Percentiles rank a stretch among this genome's conserved stretches.
These are phyloP conservation scores for Anthoscopus minutus DNA, from an alignment of 2,113 vertebrate genomes.

Conservation along the genomic window DNA sequence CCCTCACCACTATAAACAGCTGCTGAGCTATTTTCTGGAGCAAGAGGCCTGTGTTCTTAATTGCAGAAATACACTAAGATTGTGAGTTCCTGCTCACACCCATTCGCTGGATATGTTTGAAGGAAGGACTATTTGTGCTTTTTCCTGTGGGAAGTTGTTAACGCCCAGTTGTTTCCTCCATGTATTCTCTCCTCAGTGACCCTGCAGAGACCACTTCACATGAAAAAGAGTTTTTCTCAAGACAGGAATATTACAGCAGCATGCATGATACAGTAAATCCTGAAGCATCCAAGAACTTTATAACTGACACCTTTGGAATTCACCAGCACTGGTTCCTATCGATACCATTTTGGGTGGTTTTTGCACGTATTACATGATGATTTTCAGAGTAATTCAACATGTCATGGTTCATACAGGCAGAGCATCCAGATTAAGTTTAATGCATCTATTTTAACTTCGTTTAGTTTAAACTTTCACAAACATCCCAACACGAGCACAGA, in stretches of 20 bases:
- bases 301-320: neutral
- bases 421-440: neutral
- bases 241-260: neutral
- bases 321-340: neutral
- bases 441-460: neutral
- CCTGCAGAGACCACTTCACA: neutral
- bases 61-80: neutral
- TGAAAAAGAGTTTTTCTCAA: neutral
- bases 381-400: neutral
- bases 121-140: neutral
- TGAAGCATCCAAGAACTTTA: neutral
- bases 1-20: neutral
- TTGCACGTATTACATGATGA: neutral
- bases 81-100: neutral
- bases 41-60: neutral
- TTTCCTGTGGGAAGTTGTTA: neutral
- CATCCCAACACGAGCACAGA: neutral
- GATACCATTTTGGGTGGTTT: rapidly evolving
- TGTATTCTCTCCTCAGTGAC: neutral
- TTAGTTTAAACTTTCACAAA: neutral
- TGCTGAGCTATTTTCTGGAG: neutral
- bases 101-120: neutral
- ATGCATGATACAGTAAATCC: neutral
- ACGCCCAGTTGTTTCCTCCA: neutral
- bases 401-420: neutral